These are phyloP conservation scores for Teinopalpus imperialis DNA, from an alignment of 2,888 invertebrate genomes.

Conservation along the genomic window DNA sequence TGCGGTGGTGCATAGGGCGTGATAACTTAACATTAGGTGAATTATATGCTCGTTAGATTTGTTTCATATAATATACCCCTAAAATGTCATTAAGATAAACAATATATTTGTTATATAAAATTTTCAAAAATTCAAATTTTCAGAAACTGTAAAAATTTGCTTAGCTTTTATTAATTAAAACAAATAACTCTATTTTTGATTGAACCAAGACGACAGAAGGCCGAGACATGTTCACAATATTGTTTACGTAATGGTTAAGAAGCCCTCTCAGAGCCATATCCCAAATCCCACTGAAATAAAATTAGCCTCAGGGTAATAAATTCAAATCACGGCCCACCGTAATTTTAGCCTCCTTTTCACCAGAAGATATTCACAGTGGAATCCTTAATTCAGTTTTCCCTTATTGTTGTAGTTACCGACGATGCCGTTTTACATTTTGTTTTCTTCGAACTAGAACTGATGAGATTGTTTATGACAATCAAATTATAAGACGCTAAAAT, in stretches of 20 bases:
- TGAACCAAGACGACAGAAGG: slow-evolving; percentile 51
- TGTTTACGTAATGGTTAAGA: slow-evolving; percentile 57
- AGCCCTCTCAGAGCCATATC: slow-evolving; percentile 47
- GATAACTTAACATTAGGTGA: too few species aligned
- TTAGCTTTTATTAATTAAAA: slow-evolving; percentile 23
- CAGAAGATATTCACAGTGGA: slow-evolving; percentile 67
- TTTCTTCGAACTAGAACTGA: slow-evolving; percentile 37
- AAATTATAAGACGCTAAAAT: slow-evolving; percentile 31
- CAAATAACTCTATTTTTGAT: slow-evolving; percentile 49
- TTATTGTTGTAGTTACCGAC: slow-evolving; percentile 65
- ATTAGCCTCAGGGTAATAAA: slow-evolving; percentile 76
- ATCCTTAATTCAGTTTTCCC: slow-evolving; percentile 74
- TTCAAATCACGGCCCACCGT: slow-evolving; percentile 75
- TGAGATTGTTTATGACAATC: slow-evolving; percentile 35
- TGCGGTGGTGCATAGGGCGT: too few species aligned
- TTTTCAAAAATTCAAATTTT: too few species aligned
- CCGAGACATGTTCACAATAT: slow-evolving; percentile 57
- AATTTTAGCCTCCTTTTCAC: slow-evolving; percentile 72
- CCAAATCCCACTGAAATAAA: slow-evolving; percentile 63
- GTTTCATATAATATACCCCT: too few species aligned
- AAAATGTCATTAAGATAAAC: too few species aligned
- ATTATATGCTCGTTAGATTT: too few species aligned
- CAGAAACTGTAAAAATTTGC: too few species aligned
- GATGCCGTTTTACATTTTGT: slow-evolving; percentile 54
- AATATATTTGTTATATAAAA: too few species aligned